A percentile compares a stretch with the other conserved stretches of the same genome.
Conservation (phyloP, 2,797 vertebrate species). For the Crocidura indochinensis region DNA sequence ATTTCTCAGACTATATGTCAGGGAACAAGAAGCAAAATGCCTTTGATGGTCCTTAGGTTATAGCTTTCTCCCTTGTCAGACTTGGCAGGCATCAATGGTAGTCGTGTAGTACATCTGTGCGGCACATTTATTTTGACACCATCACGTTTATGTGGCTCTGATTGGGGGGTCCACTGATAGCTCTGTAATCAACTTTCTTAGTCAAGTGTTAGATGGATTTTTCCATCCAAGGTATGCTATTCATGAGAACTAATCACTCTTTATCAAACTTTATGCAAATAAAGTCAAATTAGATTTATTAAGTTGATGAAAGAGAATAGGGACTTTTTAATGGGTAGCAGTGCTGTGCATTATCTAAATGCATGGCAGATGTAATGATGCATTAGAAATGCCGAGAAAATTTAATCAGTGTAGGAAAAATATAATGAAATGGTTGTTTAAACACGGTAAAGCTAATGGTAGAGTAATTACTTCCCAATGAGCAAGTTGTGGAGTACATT, state of each 20-base stretch:
- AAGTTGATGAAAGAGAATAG: slow-evolving; percentile 87
- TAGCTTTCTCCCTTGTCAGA: not conserved
- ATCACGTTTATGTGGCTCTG: not conserved
- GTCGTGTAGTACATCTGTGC: not conserved
- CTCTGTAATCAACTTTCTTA: slow-evolving; percentile 71
- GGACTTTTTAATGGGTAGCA: slow-evolving; percentile 88
- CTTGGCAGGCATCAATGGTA: slow-evolving; percentile 23
- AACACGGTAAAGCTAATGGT: slow-evolving; percentile 91
- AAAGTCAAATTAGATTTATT: slow-evolving; percentile 89
- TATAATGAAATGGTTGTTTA: slow-evolving; percentile 92
- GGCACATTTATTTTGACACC: slow-evolving; percentile 60
- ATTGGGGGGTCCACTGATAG: slow-evolving; percentile 25
- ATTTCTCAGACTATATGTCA: slow-evolving; percentile 72
- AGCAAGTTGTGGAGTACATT: slow-evolving; percentile 85
- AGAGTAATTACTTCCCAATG: slow-evolving; percentile 91
- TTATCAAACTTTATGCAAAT: slow-evolving; percentile 87
- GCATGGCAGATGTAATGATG: slow-evolving; percentile 91
- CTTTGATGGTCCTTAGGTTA: slow-evolving; percentile 52
- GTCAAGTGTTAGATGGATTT: slow-evolving; percentile 58
- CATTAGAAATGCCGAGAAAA: slow-evolving; percentile 90
- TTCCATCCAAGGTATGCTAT: slow-evolving; percentile 81
- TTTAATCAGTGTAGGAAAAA: slow-evolving; percentile 90
- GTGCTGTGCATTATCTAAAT: slow-evolving; percentile 88
- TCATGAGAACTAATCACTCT: slow-evolving; percentile 80
- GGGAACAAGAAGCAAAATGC: slow-evolving; percentile 70